Base-by-base conservation (phyloP, 2,113 vertebrate genomes). In the Phaethornis superciliosus region DNA sequence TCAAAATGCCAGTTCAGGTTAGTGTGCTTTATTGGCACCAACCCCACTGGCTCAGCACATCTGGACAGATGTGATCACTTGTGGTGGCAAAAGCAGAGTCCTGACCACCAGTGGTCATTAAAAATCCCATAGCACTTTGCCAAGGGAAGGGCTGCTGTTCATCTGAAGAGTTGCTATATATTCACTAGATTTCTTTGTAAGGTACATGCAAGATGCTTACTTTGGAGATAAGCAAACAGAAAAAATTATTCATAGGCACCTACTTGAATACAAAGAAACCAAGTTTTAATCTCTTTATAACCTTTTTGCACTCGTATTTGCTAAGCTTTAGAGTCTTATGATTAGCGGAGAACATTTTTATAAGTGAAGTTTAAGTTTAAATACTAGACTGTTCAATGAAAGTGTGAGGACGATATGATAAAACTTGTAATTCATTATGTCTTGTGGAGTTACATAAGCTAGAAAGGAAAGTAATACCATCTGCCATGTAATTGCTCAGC, bases 331-430 rank as follows among this genome's bases (percentile, higher is more conserved):
- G 85, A 69, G 35, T 40, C 18, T 63, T 80, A 2, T 49, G 59
- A 91, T 90, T 86, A 88, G 47, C 20, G 85, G 26, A 65, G 60
- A 83, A 74, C n/a, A 49, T 59, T 88, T 85, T 58, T 47, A 9
- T 83, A 94, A 93, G 82, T 81, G 33, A 95, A 81, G 90, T 85
- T 87, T 83, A 55, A 81, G 49, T 86, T 87, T 76, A 90, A 92
- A 54, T 52, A 81, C 32, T 59, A 67, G 26, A 59, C 74, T 19
- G 44, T 64, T 92, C 64, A 94, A 82, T 65, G 44, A 68, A 71
- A 81, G 52, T 60, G 60, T 10, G 24, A 92, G 47, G 3, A 70
- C 68, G 52, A 75, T 51, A 81, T 92, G 80, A 47, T 64, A 93
- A 83, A 91, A 71, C 44, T 84, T 18, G 1, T 82, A 81, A 90